phyloP scores from a whole-genome alignment of 2,113 vertebrate genomes.

The Leptobrachium leishanense region DNA sequence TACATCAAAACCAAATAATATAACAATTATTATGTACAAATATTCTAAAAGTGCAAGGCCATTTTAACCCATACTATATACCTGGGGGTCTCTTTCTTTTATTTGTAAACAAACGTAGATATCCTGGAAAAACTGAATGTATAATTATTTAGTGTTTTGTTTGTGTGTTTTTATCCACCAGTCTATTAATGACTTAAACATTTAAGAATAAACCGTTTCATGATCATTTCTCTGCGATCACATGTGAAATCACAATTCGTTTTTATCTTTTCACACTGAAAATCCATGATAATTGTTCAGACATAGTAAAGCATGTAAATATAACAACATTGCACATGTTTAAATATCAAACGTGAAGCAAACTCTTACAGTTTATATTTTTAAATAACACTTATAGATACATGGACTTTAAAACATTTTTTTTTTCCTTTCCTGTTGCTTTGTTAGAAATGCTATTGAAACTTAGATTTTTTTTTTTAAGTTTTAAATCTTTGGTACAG shows the following conservation, averaged over 20 bases:
- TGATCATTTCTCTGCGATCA: too few species aligned
- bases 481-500: too few species aligned
- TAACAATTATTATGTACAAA: conserved; percentile 66
- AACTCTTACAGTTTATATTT: background rate
- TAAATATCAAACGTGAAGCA: background rate
- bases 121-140: background rate
- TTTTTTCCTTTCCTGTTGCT: too few species aligned
- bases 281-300: background rate
- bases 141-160: background rate
- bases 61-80: conserved; percentile 48
- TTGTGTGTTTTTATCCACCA: too few species aligned
- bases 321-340: background rate
- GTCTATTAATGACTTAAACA: too few species aligned
- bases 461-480: too few species aligned
- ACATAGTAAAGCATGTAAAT: background rate
- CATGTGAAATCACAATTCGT: too few species aligned
- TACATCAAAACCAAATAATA: conserved; percentile 54
- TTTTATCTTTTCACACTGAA: background rate
- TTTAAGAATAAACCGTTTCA: too few species aligned
- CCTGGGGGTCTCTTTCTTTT: background rate
- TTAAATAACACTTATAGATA: background rate
- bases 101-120: background rate
- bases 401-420: background rate
- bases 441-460: too few species aligned
- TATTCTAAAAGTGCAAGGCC: conserved; percentile 68